phyloP scores from a whole-genome alignment of 1,140 invertebrate species.

The fruit fly (Drosophila melanogaster) region Release_6_plus_ISO1_MT NC_004354.4:20089501-20090000 shows the following conservation, averaged over 20 bases:
- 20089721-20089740: slow-evolving; percentile 5
- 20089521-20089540: too few relatives aligned
- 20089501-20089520: neutral
- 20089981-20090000: too few relatives aligned
- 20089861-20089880: too few relatives aligned
- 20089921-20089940: too few relatives aligned
- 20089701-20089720: slow-evolving; percentile 1
- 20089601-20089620: neutral
- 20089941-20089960: too few relatives aligned
- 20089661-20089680: neutral
- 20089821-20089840: slow-evolving; percentile 4
- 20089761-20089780: neutral
- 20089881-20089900: slow-evolving; percentile 1
- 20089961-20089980: too few relatives aligned
- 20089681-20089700: neutral
- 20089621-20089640: slow-evolving; percentile 1
- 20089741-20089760: slow-evolving; percentile 9
- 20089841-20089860: neutral
- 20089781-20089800: slow-evolving; percentile 1
- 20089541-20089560: neutral
- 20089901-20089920: neutral
- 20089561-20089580: neutral
- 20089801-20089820: slow-evolving; percentile 1
- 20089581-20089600: neutral
- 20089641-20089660: slow-evolving; percentile 9